Conservation (phyloP, 2,888 invertebrate genomes). For the Cryptophagus acutangulus region DNA sequence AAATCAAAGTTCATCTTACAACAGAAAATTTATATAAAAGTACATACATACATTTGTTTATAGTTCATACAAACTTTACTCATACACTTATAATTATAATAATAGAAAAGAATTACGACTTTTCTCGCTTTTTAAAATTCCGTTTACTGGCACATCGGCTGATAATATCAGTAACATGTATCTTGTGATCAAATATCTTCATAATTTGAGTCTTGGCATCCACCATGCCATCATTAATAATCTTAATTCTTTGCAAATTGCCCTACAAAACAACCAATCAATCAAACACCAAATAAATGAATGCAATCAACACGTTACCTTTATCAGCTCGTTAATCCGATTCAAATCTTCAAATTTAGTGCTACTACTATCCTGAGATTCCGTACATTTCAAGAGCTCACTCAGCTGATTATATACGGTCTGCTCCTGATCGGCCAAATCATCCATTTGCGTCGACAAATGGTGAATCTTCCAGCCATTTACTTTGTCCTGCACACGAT, state of each 20-base stretch:
- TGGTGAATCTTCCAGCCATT: conserved; percentile 95
- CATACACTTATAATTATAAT: no score
- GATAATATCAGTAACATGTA: conserved; percentile 82
- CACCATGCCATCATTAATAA: conserved; percentile 85
- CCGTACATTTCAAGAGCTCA: conserved; percentile 44
- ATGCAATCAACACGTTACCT: conserved; percentile 47
- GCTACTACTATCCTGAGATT: conserved; percentile 40
- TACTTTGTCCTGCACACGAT: conserved; percentile 78
- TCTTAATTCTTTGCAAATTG: conserved; percentile 89
- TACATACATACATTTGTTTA: no score
- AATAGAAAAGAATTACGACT: conserved; percentile 41
- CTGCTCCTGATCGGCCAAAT: conserved; percentile 61
- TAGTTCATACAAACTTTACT: no score
- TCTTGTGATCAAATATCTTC: conserved; percentile 87
- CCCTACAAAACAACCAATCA: conserved; percentile 58
- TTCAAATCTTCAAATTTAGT: conserved; percentile 44
- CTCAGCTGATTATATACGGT: conserved; percentile 47
- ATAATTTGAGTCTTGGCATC: conserved; percentile 85
- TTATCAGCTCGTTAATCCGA: conserved; percentile 57
- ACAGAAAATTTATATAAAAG: no score
- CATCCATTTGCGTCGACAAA: conserved; percentile 88
- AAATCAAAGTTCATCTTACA: no score
- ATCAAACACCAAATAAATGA: conserved; percentile 8
- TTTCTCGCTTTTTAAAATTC: conserved; percentile 87
- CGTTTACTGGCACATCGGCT: conserved; percentile 87